Conservation (phyloP, 2,797 vertebrate genomes). For the Scleropages formosus region DNA sequence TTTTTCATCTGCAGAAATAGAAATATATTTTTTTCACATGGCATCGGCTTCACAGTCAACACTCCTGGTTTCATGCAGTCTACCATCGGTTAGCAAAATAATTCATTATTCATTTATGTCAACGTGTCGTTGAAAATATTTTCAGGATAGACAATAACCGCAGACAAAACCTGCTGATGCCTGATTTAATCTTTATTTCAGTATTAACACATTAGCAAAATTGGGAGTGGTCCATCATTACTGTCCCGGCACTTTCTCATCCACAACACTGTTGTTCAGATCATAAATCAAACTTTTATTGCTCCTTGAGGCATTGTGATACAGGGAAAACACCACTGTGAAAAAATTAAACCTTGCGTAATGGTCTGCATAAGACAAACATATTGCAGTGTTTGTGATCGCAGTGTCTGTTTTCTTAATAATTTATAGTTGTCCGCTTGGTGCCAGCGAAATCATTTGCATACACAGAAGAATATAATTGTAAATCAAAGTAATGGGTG, state of each 20-base stretch:
- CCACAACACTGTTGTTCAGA: slow-evolving; percentile 3
- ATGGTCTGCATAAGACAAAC: slow-evolving; percentile 48
- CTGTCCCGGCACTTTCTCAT: slow-evolving; percentile 53
- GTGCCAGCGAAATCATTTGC: slow-evolving; percentile 1
- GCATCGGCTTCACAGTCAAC: no score
- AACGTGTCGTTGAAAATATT: not conserved
- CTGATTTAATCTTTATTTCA: slow-evolving; percentile 62
- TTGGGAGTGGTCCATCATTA: slow-evolving; percentile 67
- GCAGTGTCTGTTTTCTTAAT: slow-evolving; percentile 35
- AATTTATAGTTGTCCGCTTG: not conserved
- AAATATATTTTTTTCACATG: no score
- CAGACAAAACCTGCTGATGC: slow-evolving; percentile 33
- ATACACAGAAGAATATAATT: not conserved
- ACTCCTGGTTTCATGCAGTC: no score
- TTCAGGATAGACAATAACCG: not conserved
- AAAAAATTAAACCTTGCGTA: slow-evolving; percentile 66
- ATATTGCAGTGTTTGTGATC: slow-evolving; percentile 48
- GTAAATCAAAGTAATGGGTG: no score
- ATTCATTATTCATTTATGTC: no score
- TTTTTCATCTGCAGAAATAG: no score
- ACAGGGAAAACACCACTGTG: slow-evolving; percentile 52
- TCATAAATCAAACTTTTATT: slow-evolving; percentile 72
- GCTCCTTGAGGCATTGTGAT: no score
- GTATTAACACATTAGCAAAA: slow-evolving; percentile 65
- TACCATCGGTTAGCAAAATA: no score